Evolutionary conservation across 2,113 vertebrate species (phyloP), one percentile per base, ranked within the genome.

Genomic region (Loxodonta africana): DNA sequence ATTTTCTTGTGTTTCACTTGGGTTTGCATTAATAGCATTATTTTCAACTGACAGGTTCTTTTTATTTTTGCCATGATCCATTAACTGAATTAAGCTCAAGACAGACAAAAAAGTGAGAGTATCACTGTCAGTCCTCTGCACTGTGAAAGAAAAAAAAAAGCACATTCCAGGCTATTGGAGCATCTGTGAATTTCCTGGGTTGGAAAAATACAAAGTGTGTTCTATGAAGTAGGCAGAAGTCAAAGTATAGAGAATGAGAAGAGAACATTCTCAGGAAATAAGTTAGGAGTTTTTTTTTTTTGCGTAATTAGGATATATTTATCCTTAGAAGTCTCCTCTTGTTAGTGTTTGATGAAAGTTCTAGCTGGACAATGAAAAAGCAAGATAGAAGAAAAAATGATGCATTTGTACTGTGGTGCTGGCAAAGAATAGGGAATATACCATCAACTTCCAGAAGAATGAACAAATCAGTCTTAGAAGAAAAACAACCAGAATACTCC

Each of bases 11-110:
- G 26, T 90, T 95, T 92, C 21, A 91, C 2, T 87, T 67, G 78
- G 60, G 26, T 62, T 93, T 93, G 26, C 17, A 88, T 67, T 83
- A 86, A 51, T 87, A 95, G 62, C 37, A 90, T 90, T 90, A 69
- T 94, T 33, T 65, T 93, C 51, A 91, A 44, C 14, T 8, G 87
- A 30, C 6, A 90, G 15, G 18, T 48, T 57, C 53, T 57, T 65
- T 65, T 25, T 21, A 25, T 83, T 96, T 88, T 80, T 67, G 14
- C 71, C 71, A 67, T 51, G 87, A 80, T 83, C 30, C 30, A 67
- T 65, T 93, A 88, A 88, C 26, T 74, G 14, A 37, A 78, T 73
- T 91, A 62, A 15, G 80, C 6, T 91, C 12, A 93, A 83, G 44
- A 83, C 60, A 77, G 83, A 88, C 62, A 69, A 87, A 12, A 69